Base-by-base conservation (phyloP, 2,113 vertebrate species). In the Rhipidura dahli region DNA sequence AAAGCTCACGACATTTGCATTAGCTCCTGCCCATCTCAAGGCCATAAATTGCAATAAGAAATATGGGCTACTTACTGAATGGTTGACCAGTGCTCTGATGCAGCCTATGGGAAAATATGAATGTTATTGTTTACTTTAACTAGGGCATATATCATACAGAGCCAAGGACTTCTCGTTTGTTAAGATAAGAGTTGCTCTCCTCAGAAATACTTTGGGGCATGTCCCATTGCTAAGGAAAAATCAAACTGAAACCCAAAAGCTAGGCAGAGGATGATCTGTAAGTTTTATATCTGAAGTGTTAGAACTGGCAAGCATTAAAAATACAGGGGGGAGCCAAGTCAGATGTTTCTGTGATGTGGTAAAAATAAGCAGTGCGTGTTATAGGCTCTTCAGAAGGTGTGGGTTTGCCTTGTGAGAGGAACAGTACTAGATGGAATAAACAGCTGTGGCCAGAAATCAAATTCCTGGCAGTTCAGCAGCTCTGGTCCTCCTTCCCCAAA, bases 381-480 rank as follows among this genome's bases (percentile, higher is more conserved):
- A 97, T 61, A 93, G 84, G 64, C 97, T 95, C 97, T 40, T 94
- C 96, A 60, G 97, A 95, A 95, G 95, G 87, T 31, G 26, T 57
- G 64, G 87, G 60, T 90, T 59, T 95, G 97, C 85, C 89, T 96
- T 97, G 86, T 75, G 95, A 93, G 89, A 59, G 35, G 89, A 79
- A 66, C 85, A 37, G 76, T 47, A 56, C 12, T 60, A 95, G 63
- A 98, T 96, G 94, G 93, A 95, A 97, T 96, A 96, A 98, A 96
- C 97, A 98, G 97, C 97, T 98, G 97, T 20, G 31, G 87, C 92
- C 93, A 94, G 94, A 96, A 97, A 97, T 97, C 92, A 93, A 87
- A 95, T 97, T 97, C 82, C 94, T 96, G 97, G 95, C 93, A 96
- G 92, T 81, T 86, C 96, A 89, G 79, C 95, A 94, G 89, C 87